Percentiles rank a stretch among this genome's conserved stretches.
Evolutionary conservation across 2,888 invertebrate species (phyloP).

Genomic region (Synanthedon tipuliformis): DNA sequence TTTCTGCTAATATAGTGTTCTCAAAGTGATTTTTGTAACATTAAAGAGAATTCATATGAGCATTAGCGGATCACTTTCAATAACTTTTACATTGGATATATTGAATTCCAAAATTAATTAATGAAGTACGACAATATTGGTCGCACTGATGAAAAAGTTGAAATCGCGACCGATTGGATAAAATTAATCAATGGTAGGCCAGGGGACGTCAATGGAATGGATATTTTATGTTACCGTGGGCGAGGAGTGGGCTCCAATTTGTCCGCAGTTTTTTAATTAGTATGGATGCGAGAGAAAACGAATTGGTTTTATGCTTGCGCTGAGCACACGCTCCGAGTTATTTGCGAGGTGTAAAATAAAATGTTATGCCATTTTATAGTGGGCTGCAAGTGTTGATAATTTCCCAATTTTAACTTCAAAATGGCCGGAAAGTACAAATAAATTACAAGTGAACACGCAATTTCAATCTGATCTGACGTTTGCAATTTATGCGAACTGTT

Average conservation of each 20-base stretch:
- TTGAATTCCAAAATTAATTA: conserved; percentile 22
- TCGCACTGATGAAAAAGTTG: conserved; percentile 46
- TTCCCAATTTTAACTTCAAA: neutral
- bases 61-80: neutral
- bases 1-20: too few relatives aligned
- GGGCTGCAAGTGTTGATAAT: neutral
- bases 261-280: conserved; percentile 68
- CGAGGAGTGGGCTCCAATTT: conserved; percentile 59
- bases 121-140: conserved; percentile 47
- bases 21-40: conserved; percentile 4
- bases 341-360: conserved; percentile 20
- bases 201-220: conserved; percentile 46
- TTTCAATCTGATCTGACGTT: neutral
- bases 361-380: conserved; percentile 6
- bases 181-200: conserved; percentile 58
- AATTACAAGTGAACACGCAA: too few relatives aligned
- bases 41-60: conserved; percentile 5
- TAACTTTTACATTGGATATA: conserved; percentile 18
- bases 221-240: conserved; percentile 65
- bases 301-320: conserved; percentile 49
- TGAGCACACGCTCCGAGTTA: conserved; percentile 15
- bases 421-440: too few relatives aligned
- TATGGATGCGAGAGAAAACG: conserved; percentile 58
- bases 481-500: neutral
- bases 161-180: conserved; percentile 55